A percentile compares a stretch with the other conserved stretches of the same genome.
Conservation (phyloP, 1,140 invertebrate genomes). For the Metaphire vulgaris region DNA sequence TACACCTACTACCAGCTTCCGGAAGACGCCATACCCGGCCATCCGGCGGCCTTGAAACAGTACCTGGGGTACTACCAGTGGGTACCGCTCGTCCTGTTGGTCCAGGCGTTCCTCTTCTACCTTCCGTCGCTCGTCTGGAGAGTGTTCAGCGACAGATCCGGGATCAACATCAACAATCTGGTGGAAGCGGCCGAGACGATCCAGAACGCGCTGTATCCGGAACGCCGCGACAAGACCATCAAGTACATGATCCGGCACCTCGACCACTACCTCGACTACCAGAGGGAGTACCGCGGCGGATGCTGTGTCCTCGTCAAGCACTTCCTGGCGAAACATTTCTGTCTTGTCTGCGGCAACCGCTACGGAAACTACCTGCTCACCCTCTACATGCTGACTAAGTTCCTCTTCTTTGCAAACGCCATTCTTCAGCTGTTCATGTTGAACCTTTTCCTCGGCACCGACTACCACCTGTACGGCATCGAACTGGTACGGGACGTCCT, state of each 20-base stretch:
- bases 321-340: constrained; percentile 30
- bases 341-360: constrained; percentile 46
- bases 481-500: constrained; percentile 33
- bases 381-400: constrained; percentile 35
- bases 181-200: constrained; percentile 40
- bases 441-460: no score
- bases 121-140: constrained; percentile 29
- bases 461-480: constrained; percentile 35
- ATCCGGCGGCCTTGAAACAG: constrained; percentile 24
- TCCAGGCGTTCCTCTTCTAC: constrained; percentile 50
- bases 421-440: constrained; percentile 36
- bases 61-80: constrained; percentile 56
- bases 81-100: constrained; percentile 55
- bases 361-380: constrained; percentile 36
- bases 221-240: no score
- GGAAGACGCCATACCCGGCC: constrained; percentile 21
- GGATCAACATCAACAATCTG: constrained; percentile 32
- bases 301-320: constrained; percentile 30
- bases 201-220: no score
- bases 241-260: no score
- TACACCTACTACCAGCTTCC: constrained; percentile 47
- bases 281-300: constrained; percentile 34
- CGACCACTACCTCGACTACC: no score
- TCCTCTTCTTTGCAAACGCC: constrained; percentile 35
- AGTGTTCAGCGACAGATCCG: constrained; percentile 28